Evolutionary conservation across 2,113 vertebrate species (phyloP).

Genomic region (Rhabdornis inornatus): DNA sequence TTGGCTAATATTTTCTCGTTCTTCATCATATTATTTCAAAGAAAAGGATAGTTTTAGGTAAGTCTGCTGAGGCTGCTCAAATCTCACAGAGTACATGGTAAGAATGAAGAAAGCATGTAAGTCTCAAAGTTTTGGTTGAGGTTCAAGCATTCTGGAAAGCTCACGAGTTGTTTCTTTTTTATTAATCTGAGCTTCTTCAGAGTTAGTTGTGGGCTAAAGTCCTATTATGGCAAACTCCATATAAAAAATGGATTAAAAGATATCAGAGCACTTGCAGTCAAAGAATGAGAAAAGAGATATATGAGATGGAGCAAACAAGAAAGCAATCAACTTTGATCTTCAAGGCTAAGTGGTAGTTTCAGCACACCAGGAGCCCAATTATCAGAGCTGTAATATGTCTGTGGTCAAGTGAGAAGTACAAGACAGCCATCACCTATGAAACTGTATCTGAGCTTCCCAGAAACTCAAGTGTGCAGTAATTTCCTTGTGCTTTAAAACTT

Average conservation of each 20-base stretch:
- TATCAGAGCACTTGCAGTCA: neutral
- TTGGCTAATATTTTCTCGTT: neutral
- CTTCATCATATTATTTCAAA: neutral
- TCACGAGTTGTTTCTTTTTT: neutral
- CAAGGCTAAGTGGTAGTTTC: neutral
- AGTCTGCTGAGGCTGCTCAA: neutral
- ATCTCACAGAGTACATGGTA: neutral
- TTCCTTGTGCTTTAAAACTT: neutral
- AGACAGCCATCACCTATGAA: neutral
- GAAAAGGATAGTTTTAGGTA: neutral
- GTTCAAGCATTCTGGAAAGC: neutral
- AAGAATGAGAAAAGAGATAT: neutral
- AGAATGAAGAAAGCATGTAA: neutral
- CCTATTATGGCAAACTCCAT: neutral
- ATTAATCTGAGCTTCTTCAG: neutral
- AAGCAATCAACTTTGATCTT: neutral
- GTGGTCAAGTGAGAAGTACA: neutral
- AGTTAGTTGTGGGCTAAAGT: neutral
- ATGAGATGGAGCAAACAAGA: neutral
- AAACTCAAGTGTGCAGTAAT: neutral
- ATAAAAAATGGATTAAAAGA: slow-evolving; percentile 18
- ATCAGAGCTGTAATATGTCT: neutral
- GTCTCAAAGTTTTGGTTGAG: neutral
- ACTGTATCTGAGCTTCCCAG: neutral
- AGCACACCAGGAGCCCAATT: neutral